phyloP scores from a whole-genome alignment of 1,140 invertebrate genomes.

The Procambarus virginalis region DNA sequence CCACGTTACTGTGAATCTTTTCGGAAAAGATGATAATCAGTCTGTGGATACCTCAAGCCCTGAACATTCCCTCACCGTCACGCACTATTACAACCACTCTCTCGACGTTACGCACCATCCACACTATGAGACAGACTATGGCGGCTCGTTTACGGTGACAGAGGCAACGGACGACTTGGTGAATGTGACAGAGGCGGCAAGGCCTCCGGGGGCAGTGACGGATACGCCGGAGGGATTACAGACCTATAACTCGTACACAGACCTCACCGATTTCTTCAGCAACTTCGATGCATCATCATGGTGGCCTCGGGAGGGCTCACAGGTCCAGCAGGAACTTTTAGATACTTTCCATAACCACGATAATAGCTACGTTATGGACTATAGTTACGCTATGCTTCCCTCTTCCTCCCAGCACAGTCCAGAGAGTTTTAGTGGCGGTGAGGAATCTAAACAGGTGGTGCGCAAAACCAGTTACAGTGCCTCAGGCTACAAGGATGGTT shows the following conservation, averaged over 20 bases:
- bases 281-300: not conserved
- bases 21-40: not conserved
- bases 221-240: not conserved
- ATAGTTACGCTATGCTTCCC: not conserved
- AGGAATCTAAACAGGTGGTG: not conserved
- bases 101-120: not conserved
- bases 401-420: not conserved
- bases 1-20: conserved; percentile 7
- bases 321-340: not conserved
- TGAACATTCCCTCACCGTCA: conserved; percentile 20
- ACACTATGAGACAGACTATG: not conserved
- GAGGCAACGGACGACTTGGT: not conserved
- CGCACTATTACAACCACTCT: conserved; percentile 16
- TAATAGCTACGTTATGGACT: not conserved
- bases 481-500: conserved; percentile 1
- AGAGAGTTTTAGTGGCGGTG: not conserved
- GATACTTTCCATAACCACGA: not conserved
- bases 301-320: not conserved
- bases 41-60: not conserved
- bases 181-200: not conserved
- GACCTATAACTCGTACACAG: not conserved
- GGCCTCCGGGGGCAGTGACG: not conserved
- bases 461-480: not conserved
- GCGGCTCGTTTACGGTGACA: too few relatives aligned
- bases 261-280: not conserved